Percentiles rank a stretch among this genome's conserved stretches.
phyloP scores from a whole-genome alignment of 2,113 vertebrate genomes.

The Centropristis striata region DNA sequence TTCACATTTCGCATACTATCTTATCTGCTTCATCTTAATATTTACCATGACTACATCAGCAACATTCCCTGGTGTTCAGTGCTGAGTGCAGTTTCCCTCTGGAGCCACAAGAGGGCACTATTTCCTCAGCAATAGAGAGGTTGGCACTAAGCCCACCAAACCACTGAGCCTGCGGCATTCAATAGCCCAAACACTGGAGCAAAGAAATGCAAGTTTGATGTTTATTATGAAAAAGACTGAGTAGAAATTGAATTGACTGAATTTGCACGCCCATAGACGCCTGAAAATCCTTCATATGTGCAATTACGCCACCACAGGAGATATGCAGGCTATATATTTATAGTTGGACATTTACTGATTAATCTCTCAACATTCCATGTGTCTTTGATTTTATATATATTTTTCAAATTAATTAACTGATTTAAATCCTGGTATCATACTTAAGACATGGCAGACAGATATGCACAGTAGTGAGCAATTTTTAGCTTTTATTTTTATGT shows the following conservation, averaged over 20 bases:
- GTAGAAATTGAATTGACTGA: slow-evolving; percentile 51
- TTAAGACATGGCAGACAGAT: slow-evolving; percentile 27
- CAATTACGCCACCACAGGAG: slow-evolving; percentile 37
- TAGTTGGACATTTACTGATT: slow-evolving; percentile 42
- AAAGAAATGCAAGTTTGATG: slow-evolving; percentile 67
- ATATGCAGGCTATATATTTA: slow-evolving; percentile 41
- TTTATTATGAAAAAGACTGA: slow-evolving; percentile 35
- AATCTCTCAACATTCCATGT: slow-evolving; percentile 39
- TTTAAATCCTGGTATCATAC: slow-evolving; percentile 40
- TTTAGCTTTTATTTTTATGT: slow-evolving; percentile 52
- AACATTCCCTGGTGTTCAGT: not conserved
- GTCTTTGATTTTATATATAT: slow-evolving; percentile 23
- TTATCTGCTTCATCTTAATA: slow-evolving; percentile 62
- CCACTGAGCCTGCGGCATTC: slow-evolving; percentile 42
- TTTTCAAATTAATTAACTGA: slow-evolving; percentile 59
- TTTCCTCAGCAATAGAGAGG: slow-evolving; percentile 70
- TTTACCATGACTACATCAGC: slow-evolving; percentile 31
- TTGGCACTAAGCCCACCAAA: slow-evolving; percentile 32
- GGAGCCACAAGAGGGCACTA: slow-evolving; percentile 76
- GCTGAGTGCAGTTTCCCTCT: slow-evolving; percentile 12
- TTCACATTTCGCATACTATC: slow-evolving; percentile 44
- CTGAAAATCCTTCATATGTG: slow-evolving; percentile 50
- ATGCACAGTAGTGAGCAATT: slow-evolving; percentile 27
- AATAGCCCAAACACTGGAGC: slow-evolving; percentile 37
- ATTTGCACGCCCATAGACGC: slow-evolving; percentile 26